Percentiles rank a stretch among this genome's conserved stretches.
phyloP scores from a whole-genome alignment of 35 echinoderm and acorn worm species.

The Amphiura filiformis region DNA sequence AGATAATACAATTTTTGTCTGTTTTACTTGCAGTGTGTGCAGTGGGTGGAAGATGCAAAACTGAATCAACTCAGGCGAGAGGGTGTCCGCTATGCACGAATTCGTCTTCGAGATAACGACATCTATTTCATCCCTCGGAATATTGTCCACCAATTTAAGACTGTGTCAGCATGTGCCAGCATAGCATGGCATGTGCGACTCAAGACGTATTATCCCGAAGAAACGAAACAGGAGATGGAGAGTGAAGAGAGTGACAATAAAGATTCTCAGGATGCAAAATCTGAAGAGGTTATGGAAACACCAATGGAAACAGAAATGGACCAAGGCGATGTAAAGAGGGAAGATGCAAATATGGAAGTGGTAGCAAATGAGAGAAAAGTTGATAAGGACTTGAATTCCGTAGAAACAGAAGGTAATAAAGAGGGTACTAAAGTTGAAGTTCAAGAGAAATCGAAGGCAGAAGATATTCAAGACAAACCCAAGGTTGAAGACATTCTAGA shows the following conservation, averaged over 20 bases:
- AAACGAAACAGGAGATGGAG: no score
- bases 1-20: background rate
- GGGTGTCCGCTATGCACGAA: slow-evolving; percentile 81
- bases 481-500: no score
- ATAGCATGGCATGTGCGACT: slow-evolving; percentile 90
- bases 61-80: slow-evolving; percentile 89
- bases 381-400: background rate
- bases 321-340: background rate
- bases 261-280: background rate
- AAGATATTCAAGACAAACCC: no score
- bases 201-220: slow-evolving; percentile 80
- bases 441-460: no score
- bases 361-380: background rate
- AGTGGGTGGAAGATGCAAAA: slow-evolving; percentile 96
- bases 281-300: background rate
- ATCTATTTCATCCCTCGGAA: slow-evolving; percentile 99
- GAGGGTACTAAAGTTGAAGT: no score
- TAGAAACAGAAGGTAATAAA: no score
- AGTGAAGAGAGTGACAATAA: background rate
- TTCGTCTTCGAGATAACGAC: slow-evolving; percentile 87
- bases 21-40: slow-evolving; percentile 81
- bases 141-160: slow-evolving; percentile 95
- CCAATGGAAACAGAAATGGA: background rate
- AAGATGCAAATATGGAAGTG: background rate
- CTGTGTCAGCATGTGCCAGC: slow-evolving; percentile 82